Base-by-base conservation (phyloP, 2,888 invertebrate species). In the Aspidiotus rigidus region DNA sequence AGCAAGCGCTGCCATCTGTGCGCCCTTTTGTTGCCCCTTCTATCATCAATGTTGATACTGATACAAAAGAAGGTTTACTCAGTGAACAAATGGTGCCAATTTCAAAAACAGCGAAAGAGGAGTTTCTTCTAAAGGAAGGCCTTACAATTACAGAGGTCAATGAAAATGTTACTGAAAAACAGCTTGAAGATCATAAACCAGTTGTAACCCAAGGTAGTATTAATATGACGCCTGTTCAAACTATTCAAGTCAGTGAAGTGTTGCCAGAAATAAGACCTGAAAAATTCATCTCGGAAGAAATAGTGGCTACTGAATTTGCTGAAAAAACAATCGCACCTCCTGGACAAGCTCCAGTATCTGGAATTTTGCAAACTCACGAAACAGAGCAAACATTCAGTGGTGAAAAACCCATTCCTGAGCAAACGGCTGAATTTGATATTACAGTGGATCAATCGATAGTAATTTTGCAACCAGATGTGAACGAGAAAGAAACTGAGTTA, bases 291-390 rank as follows among this genome's bases (percentile, higher is more conserved):
- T 89, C 89, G 5, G 88, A 89, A 78, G 78, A 87, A 63, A 86
- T 89, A 75, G 89, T 89, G 2, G 86, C 89, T 0, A 89, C 89
- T 2, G 89, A 90, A 82, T 81, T 84, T 10, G 90, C 89, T 6
- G 83, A 82, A 39, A 81, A 84, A 77, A 81, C 83, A 70, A 78
- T 89, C 0, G 80, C 86, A 42, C 80, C 86, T 11, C 86, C 86
- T 72, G 85, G 84, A 75, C 85, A 86, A 77, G 77, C 86, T 59
- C 78, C 84, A 7, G 75, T 73, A 0, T 86, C 86, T 15, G 83
- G 85, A 78, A 83, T 85, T 75, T 84, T 83, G 73, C 78, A 85
- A 74, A 82, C 85, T 1, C 84, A 86, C 71, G 89, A 89, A 78
- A 82, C 83, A 72, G 88, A 88, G 80, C 86, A 85, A 2, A 79